Conservation (phyloP, 2,888 invertebrate genomes). For the Vesta saturnalis region DNA sequence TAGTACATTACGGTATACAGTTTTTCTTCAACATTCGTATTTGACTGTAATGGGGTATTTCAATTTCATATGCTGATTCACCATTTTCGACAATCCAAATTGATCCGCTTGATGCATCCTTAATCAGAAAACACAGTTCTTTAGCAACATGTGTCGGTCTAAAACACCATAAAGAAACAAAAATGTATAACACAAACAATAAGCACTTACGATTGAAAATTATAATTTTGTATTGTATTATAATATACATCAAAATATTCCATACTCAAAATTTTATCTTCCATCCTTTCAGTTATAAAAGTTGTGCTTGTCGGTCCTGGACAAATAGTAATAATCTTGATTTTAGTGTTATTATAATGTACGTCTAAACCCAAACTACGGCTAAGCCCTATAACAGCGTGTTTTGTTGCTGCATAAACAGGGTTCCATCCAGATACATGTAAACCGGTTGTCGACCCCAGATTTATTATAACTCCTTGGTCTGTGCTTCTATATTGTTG, state of each 20-base stretch:
- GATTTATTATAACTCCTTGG: slow-evolving; percentile 48
- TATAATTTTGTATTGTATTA: neutral
- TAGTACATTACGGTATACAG: too few relatives aligned
- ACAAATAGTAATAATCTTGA: slow-evolving; percentile 44
- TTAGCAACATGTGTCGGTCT: slow-evolving; percentile 67
- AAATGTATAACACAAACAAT: too few relatives aligned
- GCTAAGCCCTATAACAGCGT: slow-evolving; percentile 44
- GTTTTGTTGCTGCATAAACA: slow-evolving; percentile 43
- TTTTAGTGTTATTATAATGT: slow-evolving; percentile 33
- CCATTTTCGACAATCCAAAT: slow-evolving; percentile 74
- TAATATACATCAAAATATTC: neutral
- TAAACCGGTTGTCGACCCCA: slow-evolving; percentile 45
- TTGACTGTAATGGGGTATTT: slow-evolving; percentile 1
- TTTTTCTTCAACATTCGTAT: neutral
- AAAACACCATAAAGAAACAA: neutral
- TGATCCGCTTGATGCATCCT: slow-evolving; percentile 70
- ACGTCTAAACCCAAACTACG: slow-evolving; percentile 29
- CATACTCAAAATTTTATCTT: neutral
- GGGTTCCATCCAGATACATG: slow-evolving; percentile 24
- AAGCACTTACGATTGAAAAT: neutral
- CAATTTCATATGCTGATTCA: slow-evolving; percentile 57
- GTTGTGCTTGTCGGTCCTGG: slow-evolving; percentile 31
- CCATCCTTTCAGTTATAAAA: neutral
- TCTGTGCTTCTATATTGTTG: slow-evolving; percentile 43
- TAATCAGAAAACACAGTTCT: slow-evolving; percentile 67